Evolutionary conservation across 2,888 invertebrate species (phyloP), one percentile per base, ranked within the genome.

Genomic region (Aricia artaxerxes): DNA sequence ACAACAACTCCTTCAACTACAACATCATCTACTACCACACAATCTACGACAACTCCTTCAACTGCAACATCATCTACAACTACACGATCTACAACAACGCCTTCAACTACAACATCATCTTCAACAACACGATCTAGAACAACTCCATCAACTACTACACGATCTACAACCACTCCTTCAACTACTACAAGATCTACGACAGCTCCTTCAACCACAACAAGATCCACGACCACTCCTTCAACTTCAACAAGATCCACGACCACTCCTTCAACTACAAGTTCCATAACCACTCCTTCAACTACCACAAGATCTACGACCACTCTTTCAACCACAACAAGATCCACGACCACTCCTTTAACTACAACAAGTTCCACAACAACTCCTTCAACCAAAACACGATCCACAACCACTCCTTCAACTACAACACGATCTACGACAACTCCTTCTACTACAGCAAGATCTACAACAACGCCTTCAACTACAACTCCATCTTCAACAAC

Each of bases 111-210:
- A 31, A 13, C 60, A 0, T 6, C 24, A 24, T 24, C 24, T 24
- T 24, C 24, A 24, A 60, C 60, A 60, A 53, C 53, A 53, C 1
- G 3, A 9, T 53, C 53, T 0, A 24, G 7, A 5, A 69, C 1
- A 24, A 9, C 61, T 9, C n/a, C 61, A 16, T 60, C 61, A 75
- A n/a, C n/a, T 4, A 24, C 60, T 2, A 6, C 76, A 24, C 44
- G 53, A 76, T 16, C 79, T 16, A 49, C 69, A 7, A 9, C 61
- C 2, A 44, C 61, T 69, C 78, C 77, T n/a, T 73, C 79, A 60
- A 77, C 78, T 35, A 79, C 49, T 35, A 53, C 78, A 49, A 4
- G 13, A 1, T 16, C 35, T 57, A 64, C 72, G 16, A 49, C 78
- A 78, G 13, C 72, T 4, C 4, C 38, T 16, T 31, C 38, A 31